A percentile compares a stretch with the other conserved stretches of the same genome.
Conservation (phyloP, 2,888 invertebrate species). For the Patella depressa region DNA sequence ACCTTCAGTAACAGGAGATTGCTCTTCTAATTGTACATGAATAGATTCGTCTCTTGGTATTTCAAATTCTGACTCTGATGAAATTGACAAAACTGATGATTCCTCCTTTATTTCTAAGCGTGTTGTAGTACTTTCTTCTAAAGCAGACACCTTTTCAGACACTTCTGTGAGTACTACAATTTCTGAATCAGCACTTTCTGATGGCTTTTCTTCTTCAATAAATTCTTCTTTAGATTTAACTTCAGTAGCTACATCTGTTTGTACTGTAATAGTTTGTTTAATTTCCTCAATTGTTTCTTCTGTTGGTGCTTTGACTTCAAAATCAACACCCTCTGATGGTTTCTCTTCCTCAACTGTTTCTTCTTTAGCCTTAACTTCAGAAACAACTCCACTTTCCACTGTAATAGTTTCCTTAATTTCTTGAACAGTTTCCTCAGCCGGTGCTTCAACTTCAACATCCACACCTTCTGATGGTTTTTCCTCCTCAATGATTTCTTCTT, state of each 20-base stretch:
- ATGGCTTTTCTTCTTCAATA: conserved; percentile 20
- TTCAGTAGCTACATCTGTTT: neutral
- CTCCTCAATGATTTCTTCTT: conserved; percentile 18
- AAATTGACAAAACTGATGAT: conserved; percentile 12
- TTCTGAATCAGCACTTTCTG: conserved; percentile 19
- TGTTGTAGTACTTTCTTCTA: conserved; percentile 12
- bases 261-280: neutral
- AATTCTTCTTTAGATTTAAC: neutral
- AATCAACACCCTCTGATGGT: conserved; percentile 19
- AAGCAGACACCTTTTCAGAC: conserved; percentile 5
- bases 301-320: conserved; percentile 26
- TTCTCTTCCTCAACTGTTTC: conserved; percentile 13
- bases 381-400: conserved; percentile 26
- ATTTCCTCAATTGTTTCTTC: conserved; percentile 31
- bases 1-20: conserved; percentile 36
- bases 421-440: conserved; percentile 11
- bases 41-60: neutral
- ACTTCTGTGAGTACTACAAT: conserved; percentile 6
- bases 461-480: conserved; percentile 28
- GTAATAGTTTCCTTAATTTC: conserved; percentile 27
- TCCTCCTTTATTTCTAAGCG: conserved; percentile 18
- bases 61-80: conserved; percentile 12
- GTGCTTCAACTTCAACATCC: conserved; percentile 27
- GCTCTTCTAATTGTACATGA: neutral
- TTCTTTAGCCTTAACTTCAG: conserved; percentile 27